Evolutionary conservation across 2,113 vertebrate genomes (phyloP).

Genomic region (Equus quagga): DNA sequence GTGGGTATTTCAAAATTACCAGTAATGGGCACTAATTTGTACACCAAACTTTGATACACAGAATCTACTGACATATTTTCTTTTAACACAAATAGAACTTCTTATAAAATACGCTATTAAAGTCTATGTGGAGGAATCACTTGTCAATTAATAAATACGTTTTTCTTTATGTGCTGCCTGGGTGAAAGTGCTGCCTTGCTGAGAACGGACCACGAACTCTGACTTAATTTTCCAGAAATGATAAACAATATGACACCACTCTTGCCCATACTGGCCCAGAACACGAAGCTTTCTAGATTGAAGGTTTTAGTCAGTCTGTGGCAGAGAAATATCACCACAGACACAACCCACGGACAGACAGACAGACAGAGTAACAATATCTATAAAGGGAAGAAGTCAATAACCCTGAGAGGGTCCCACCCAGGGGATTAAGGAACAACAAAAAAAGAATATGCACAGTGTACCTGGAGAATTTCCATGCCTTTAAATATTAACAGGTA

Average conservation of each 20-base stretch:
- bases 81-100: conserved; percentile 37
- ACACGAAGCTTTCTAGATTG: not conserved
- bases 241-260: not conserved
- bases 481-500: not conserved
- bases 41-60: not conserved
- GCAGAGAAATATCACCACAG: not conserved
- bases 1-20: not conserved
- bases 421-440: not conserved
- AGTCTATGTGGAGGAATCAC: not conserved
- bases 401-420: not conserved
- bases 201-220: not conserved
- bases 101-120: not conserved
- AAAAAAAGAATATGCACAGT: not conserved
- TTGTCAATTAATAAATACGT: conserved; percentile 1
- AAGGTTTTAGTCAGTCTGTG: not conserved
- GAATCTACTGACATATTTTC: not conserved
- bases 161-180: not conserved
- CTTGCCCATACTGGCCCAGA: not conserved
- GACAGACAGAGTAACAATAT: not conserved
- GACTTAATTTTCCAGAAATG: not conserved
- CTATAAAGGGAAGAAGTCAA: not conserved
- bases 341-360: not conserved
- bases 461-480: not conserved
- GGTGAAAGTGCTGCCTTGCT: not conserved
- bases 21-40: not conserved